Evolutionary conservation across 2,113 vertebrate genomes (phyloP).

Genomic region (Pavo muticus): DNA sequence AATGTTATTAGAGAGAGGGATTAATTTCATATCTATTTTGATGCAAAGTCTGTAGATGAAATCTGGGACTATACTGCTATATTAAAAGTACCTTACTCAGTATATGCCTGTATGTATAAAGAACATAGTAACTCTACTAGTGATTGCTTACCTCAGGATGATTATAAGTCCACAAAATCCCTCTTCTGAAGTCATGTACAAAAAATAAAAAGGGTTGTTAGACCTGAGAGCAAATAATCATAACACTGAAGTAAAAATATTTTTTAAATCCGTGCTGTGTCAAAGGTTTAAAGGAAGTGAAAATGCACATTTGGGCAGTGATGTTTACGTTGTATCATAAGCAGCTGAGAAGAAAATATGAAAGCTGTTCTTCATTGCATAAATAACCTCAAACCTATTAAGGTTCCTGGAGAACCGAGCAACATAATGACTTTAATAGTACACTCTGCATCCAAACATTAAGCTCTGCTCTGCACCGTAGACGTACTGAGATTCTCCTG

Average conservation of each 20-base stretch:
- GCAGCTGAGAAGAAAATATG: neutral
- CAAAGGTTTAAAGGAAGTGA: neutral
- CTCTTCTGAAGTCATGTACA: neutral
- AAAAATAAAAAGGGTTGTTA: neutral
- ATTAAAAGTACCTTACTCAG: neutral
- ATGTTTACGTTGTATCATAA: neutral
- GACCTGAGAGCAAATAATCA: neutral
- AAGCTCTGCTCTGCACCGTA: neutral
- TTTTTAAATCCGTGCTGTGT: neutral
- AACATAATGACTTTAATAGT: neutral
- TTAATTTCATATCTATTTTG: slow-evolving; percentile 37
- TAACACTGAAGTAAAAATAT: neutral
- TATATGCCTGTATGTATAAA: neutral
- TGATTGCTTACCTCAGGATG: neutral
- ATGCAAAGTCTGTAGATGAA: slow-evolving; percentile 27
- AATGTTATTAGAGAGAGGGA: neutral
- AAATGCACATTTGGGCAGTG: neutral
- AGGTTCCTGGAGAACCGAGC: neutral
- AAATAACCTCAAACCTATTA: neutral
- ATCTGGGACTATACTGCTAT: neutral
- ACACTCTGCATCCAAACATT: neutral
- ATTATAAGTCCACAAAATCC: neutral
- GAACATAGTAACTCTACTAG: neutral
- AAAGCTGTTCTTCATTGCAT: neutral
- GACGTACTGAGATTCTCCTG: neutral